These are phyloP conservation scores for Sphaerophoria taeniata DNA, from an alignment of 2,888 invertebrate genomes.

Conservation along the genomic window DNA sequence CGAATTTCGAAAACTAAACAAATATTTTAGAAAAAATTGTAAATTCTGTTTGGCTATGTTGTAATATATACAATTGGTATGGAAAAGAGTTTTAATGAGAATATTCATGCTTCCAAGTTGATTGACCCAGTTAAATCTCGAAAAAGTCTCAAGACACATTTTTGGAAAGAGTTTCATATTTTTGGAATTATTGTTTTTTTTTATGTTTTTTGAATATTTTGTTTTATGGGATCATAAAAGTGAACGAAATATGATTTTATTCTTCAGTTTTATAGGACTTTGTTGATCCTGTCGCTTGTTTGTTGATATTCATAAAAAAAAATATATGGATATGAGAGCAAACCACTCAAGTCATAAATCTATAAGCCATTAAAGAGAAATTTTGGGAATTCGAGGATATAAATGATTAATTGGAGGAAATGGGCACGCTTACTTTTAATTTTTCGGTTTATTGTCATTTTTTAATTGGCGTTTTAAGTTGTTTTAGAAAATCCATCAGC, in stretches of 20 bases:
- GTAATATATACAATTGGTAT: conserved; percentile 38
- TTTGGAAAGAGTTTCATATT: conserved; percentile 2
- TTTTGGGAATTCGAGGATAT: neutral
- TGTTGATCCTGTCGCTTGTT: conserved; percentile 16
- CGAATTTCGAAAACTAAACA: neutral
- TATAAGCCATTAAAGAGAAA: conserved; percentile 11
- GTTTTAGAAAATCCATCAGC: neutral
- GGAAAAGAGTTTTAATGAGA: conserved; percentile 39
- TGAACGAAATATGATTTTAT: neutral
- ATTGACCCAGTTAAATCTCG: conserved; percentile 42
- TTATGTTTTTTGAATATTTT: neutral
- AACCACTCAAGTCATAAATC: conserved; percentile 32
- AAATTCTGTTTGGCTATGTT: conserved; percentile 35
- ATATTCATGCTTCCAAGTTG: conserved; percentile 34
- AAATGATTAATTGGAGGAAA: neutral
- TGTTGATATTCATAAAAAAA: conserved; percentile 17
- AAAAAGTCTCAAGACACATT: neutral
- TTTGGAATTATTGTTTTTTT: conserved; percentile 21
- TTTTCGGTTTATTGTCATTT: conserved; percentile 1
- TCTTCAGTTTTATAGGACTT: conserved; percentile 6
- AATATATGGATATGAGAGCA: neutral
- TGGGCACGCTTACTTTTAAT: neutral
- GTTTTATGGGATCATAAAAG: conserved; percentile 30
- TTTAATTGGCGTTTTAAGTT: neutral
- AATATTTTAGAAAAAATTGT: conserved; percentile 13